Evolutionary conservation across 2,888 invertebrate species (phyloP).

Genomic region (Caenorhabditis angaria): DNA sequence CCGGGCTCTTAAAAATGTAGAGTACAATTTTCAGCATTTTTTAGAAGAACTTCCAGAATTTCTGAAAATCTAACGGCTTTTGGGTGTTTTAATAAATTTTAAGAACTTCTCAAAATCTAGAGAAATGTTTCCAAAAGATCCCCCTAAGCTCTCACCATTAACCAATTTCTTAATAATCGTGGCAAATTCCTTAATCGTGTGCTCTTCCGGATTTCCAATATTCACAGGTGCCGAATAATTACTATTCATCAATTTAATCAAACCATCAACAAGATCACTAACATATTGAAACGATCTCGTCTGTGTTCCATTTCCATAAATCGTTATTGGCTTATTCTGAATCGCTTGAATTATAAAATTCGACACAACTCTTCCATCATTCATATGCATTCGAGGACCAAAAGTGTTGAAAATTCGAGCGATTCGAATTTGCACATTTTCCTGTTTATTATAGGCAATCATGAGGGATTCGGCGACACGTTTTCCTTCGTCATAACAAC

Average conservation of each 20-base stretch:
- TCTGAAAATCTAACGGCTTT: not conserved
- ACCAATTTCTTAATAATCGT: constrained; percentile 75
- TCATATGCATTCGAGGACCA: constrained; percentile 98
- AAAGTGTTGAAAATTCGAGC: constrained; percentile 99
- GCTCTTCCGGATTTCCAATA: constrained; percentile 96
- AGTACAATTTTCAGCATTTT: not conserved
- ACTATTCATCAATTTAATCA: constrained; percentile 88
- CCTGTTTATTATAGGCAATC: constrained; percentile 95
- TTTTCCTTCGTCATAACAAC: constrained; percentile 99
- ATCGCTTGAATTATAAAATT: constrained; percentile 97
- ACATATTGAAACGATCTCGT: constrained; percentile 97
- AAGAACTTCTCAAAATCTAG: not conserved
- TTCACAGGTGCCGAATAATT: constrained; percentile 93
- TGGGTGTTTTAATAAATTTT: not conserved
- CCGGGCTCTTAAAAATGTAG: too few relatives aligned
- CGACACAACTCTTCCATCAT: constrained; percentile 96
- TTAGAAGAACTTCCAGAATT: too few relatives aligned
- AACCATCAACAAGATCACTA: constrained; percentile 92
- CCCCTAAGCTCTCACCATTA: constrained; percentile 71
- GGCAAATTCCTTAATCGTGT: constrained; percentile 84
- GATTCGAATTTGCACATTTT: constrained; percentile 91
- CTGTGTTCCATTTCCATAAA: constrained; percentile 77
- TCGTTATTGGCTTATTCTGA: constrained; percentile 89
- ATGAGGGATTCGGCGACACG: constrained; percentile 93
- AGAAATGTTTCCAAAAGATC: not conserved